phyloP scores from a whole-genome alignment of 2,888 invertebrate genomes.

The Andrena bucephala region DNA sequence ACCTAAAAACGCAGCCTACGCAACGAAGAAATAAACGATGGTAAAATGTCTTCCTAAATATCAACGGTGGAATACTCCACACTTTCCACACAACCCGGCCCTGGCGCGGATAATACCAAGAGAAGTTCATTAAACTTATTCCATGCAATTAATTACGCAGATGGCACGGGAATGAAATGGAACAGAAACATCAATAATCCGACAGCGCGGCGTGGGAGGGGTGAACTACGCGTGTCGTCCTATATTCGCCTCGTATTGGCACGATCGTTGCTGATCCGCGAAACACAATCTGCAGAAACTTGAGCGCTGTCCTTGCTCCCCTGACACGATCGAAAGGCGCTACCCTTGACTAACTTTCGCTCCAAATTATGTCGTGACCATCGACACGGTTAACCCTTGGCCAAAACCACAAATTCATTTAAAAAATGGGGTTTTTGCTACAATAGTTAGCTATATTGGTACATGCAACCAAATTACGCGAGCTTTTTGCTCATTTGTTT shows the following conservation, averaged over 20 bases:
- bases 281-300: constrained; percentile 27
- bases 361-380: neutral
- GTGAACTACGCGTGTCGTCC: neutral
- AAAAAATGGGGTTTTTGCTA: too few relatives aligned
- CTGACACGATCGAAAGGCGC: neutral
- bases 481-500: too few relatives aligned
- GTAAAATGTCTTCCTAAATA: too few relatives aligned
- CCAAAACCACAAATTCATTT: too few relatives aligned
- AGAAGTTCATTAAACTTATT: constrained; percentile 5
- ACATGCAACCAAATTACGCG: too few relatives aligned
- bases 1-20: too few relatives aligned
- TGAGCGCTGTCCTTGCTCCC: constrained; percentile 10
- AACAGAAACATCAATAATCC: constrained; percentile 8
- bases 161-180: constrained; percentile 8
- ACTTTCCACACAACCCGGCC: too few relatives aligned
- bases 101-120: neutral
- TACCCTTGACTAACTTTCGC: constrained; percentile 28
- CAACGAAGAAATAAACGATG: too few relatives aligned
- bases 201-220: neutral
- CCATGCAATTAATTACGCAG: constrained; percentile 13
- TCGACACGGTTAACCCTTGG: too few relatives aligned
- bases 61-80: too few relatives aligned
- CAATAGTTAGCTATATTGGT: too few relatives aligned
- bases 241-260: constrained; percentile 32
- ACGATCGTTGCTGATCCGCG: constrained; percentile 36